Percentiles rank a stretch among this genome's conserved stretches.
Evolutionary conservation across 2,113 vertebrate species (phyloP).

Genomic region (Rhagologus leucostigma): DNA sequence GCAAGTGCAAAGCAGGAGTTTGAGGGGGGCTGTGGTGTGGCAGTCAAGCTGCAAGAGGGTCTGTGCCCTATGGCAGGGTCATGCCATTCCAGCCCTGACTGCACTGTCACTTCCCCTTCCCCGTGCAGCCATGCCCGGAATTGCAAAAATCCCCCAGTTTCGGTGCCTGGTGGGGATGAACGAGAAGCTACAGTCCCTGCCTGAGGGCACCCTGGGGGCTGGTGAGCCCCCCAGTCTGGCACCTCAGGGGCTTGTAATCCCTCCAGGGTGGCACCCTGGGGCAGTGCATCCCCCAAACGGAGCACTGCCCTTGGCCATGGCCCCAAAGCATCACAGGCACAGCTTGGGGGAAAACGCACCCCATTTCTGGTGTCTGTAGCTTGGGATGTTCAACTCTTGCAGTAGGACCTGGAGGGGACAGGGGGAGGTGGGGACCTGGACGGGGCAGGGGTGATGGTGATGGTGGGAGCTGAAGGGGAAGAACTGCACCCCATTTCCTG

Average conservation of each 20-base stretch:
- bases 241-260: background rate
- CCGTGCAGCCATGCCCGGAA: background rate
- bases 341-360: background rate
- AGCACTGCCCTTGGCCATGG: background rate
- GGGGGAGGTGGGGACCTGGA: background rate
- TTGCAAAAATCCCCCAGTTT: background rate
- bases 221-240: background rate
- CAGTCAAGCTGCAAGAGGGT: fast-evolving
- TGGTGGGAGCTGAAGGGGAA: background rate
- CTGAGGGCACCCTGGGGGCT: background rate
- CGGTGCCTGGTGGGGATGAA: background rate
- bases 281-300: fast-evolving
- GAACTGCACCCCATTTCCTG: background rate
- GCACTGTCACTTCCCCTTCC: background rate
- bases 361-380: background rate
- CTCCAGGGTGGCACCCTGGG: background rate
- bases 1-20: background rate
- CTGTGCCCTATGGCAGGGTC: background rate
- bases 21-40: fast-evolving
- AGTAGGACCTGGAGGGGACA: background rate
- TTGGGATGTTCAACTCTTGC: background rate
- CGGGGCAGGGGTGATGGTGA: background rate
- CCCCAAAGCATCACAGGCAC: background rate
- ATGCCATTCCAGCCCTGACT: background rate
- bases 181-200: fast-evolving